Base-by-base conservation (phyloP, 2,888 invertebrate species). In the Acleris cristana region DNA sequence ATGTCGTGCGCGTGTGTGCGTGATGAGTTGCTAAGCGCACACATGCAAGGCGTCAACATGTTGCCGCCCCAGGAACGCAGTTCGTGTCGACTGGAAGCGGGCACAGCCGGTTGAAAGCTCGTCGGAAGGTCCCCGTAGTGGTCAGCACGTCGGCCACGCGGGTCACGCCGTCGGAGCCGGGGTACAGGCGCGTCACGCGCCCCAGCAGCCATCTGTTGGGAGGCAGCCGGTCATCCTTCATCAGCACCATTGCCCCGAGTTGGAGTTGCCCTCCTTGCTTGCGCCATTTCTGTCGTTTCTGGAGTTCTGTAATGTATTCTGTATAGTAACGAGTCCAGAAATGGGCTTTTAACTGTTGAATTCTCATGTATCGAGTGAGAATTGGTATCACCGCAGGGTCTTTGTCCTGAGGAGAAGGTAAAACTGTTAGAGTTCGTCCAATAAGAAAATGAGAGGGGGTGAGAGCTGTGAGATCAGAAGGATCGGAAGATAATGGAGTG, bases 241-340 rank as follows among this genome's bases (percentile, higher is more conserved):
- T 58, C 7, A 75, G 12, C 0, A 74, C 74, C n/a, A 76, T 48
- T 3, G 57, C 61, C 26, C 63, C 60, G 0, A 48, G 40, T 5
- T 67, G 26, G 10, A 74, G 51, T 5, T 64, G n/a, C 6, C 55
- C 55, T 7, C 16, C 40, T n/a, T 26, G 23, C n/a, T 49, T 40
- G 19, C 19, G 40, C 76, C 76, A 78, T 54, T 76, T 78, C 2
- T 51, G 54, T 26, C 75, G 19, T 5, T 55, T 67, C 21, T 76
- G 76, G 1, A 75, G 59, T 63, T 74, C 73, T 3, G 75, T 52
- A 12, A 76, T 68, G 34, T 74, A 75, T 53, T 75, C 74, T 19
- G 69, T 72, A 26, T 65, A 52, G 40, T 52, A 65, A 16, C 57
- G 26, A 1, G 8, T 58, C 65, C 65, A 65, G 44, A 58, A 58